These are phyloP conservation scores for Callopanchax toddi DNA, from an alignment of 2,113 vertebrate species.

Conservation along the genomic window DNA sequence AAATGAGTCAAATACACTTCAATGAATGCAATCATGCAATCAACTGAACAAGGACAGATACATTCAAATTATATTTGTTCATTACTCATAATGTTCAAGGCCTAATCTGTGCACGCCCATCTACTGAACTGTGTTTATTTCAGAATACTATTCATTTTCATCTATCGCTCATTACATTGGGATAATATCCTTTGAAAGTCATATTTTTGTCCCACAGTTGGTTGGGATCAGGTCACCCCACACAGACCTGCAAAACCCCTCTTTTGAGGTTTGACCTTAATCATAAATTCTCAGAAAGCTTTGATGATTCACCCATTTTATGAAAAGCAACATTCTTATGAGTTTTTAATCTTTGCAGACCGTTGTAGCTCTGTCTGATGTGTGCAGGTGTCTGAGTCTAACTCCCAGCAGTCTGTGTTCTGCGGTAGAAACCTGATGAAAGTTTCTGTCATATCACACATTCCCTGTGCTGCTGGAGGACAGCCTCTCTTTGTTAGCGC, in stretches of 20 bases:
- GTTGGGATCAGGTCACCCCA: background rate
- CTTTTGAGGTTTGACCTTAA: background rate
- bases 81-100: too few relatives aligned
- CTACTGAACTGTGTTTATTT: too few relatives aligned
- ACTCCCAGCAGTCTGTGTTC: conserved; percentile 1
- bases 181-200: too few relatives aligned
- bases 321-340: background rate
- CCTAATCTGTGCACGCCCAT: too few relatives aligned
- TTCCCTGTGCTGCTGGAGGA: conserved; percentile 51
- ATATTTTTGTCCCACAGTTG: background rate
- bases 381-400: conserved; percentile 34
- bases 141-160: too few relatives aligned
- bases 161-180: too few relatives aligned
- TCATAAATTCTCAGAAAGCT: background rate
- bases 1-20: too few relatives aligned
- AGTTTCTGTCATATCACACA: conserved; percentile 57
- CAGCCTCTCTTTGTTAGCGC: conserved; percentile 56
- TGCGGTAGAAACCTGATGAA: conserved; percentile 22
- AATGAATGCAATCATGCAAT: too few relatives aligned
- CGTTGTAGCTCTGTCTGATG: conserved; percentile 11
- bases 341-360: background rate
- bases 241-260: background rate
- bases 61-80: too few relatives aligned
- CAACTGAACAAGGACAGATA: too few relatives aligned
- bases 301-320: background rate